These are phyloP conservation scores for Condylura cristata DNA, from an alignment of 2,113 vertebrate genomes.

Conservation along the genomic window DNA sequence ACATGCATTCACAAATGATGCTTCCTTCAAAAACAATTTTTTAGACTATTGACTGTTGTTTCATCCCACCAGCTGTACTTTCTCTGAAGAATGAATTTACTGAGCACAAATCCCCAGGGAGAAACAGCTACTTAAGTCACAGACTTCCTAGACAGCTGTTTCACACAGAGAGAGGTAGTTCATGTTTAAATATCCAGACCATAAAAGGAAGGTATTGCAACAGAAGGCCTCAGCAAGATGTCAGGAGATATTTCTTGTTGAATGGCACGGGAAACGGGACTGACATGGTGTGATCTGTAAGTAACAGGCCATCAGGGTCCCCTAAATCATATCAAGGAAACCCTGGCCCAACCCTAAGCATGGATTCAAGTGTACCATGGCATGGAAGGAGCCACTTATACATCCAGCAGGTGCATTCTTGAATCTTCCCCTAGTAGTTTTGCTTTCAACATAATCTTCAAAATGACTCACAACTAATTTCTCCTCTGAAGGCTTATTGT, in stretches of 20 bases:
- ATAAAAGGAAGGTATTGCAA: neutral
- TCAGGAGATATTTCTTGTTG: conserved; percentile 57
- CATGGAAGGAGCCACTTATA: conserved; percentile 15
- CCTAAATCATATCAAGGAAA: neutral
- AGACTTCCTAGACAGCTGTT: conserved; percentile 82
- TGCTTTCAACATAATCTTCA: neutral
- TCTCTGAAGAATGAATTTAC: conserved; percentile 79
- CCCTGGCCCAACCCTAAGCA: neutral
- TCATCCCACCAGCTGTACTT: conserved; percentile 71
- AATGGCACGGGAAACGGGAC: neutral
- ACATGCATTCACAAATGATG: neutral
- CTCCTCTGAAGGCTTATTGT: neutral
- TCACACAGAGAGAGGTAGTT: conserved; percentile 42
- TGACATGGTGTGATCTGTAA: neutral
- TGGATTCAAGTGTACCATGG: neutral
- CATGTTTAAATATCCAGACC: conserved; percentile 76
- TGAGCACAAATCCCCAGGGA: conserved; percentile 77
- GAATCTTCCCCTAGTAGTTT: conserved; percentile 18
- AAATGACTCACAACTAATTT: neutral
- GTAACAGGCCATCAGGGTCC: neutral
- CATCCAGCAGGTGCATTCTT: conserved; percentile 16
- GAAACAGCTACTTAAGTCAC: conserved; percentile 81
- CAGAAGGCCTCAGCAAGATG: conserved; percentile 38
- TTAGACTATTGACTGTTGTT: conserved; percentile 68
- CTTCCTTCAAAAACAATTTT: conserved; percentile 30